Evolutionary conservation across 2,797 vertebrate genomes (phyloP), one percentile per base, ranked within the genome.

Genomic region (Zonotrichia albicollis): DNA sequence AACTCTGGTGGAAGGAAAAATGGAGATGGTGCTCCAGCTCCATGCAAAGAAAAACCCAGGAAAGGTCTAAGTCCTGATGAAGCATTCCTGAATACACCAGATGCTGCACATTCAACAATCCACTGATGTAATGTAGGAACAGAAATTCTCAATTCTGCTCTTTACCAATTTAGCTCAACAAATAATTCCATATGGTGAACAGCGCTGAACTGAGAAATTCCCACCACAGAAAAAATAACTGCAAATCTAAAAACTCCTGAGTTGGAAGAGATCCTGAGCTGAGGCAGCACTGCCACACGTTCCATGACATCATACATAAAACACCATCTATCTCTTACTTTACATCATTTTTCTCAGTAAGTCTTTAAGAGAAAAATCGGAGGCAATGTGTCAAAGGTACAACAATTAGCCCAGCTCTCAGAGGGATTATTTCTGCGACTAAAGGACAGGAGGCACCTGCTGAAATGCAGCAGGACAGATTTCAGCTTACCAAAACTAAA

Each of bases 281-380:
- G 57, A 42, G 1, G 3, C 38, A 61, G 72, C 57, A n/a, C 2
- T 6, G 2, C 40, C 53, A 46, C 21, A 67, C 0, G 0, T 19
- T 34, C 53, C 43, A 6, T 1, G 6, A 15, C 40, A 55, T 4
- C 32, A 9, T 6, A 58, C 16, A 15, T 0, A 1, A 71, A 43
- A 30, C 20, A 4, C 26, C 54, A 2, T 8, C 43, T 36, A 7
- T 16, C 22, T 57, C 70, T 84, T 66, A 50, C 42, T 77, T 57
- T 25, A 38, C 27, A 78, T n/a, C 21, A 30, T 50, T 83, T 74
- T 46, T 27, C 57, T 60, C 26, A n/a, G 16, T 26, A 64, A 89
- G 22, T 34, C 26, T 15, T 57, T 43, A 82, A 29, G 18, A 51
- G 43, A 62, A 74, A 60, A 80, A 45, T 17, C 40, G 61, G 53